Conservation (phyloP, 2,113 vertebrate genomes). For the Cyanoliseus patagonus region DNA sequence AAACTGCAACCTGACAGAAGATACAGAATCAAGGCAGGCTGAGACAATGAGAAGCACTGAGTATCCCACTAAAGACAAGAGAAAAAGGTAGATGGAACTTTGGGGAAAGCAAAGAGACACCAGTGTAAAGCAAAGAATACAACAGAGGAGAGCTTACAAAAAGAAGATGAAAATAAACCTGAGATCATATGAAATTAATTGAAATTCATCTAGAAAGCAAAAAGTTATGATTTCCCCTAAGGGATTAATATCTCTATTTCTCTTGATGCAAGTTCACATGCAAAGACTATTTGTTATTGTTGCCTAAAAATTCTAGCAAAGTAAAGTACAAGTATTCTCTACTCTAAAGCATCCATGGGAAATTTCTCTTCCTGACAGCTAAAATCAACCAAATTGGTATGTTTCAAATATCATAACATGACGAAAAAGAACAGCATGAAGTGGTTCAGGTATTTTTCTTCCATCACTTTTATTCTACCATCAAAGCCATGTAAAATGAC, state of each 20-base stretch:
- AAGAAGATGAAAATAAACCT: not conserved
- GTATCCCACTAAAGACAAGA: not conserved
- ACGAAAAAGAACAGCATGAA: slow-evolving; percentile 19
- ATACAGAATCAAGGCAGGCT: not conserved
- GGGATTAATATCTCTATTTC: slow-evolving; percentile 25
- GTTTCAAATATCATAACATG: not conserved
- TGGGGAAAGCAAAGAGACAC: not conserved
- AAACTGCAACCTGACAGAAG: not conserved
- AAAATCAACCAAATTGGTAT: not conserved
- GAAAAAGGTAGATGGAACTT: not conserved
- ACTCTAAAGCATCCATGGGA: slow-evolving; percentile 44
- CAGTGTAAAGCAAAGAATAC: not conserved
- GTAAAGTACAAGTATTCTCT: slow-evolving; percentile 16
- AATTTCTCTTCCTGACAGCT: slow-evolving; percentile 10
- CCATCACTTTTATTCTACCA: slow-evolving; percentile 11
- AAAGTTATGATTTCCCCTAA: slow-evolving; percentile 29
- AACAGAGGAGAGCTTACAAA: not conserved
- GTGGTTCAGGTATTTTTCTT: not conserved
- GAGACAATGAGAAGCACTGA: not conserved
- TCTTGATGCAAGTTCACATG: slow-evolving; percentile 52
- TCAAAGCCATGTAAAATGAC: not conserved
- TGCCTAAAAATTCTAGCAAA: slow-evolving; percentile 42
- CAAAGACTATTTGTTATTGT: slow-evolving; percentile 61
- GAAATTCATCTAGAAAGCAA: slow-evolving; percentile 15
- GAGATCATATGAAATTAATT: not conserved